Base-by-base conservation (phyloP, 2,888 invertebrate species). In the Drosophila prolongata region DNA sequence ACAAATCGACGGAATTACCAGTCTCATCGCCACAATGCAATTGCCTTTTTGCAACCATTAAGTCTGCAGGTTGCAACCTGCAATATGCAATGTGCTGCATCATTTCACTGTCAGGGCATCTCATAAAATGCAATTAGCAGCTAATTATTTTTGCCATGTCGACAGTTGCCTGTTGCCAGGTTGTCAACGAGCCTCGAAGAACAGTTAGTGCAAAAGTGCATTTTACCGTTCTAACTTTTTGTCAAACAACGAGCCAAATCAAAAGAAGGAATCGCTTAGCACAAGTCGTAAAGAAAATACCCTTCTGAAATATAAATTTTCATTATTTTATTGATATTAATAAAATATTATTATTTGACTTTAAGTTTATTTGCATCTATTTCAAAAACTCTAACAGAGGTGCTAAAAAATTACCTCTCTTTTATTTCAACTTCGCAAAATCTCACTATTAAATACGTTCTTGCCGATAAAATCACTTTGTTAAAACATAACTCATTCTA, bases 131-230 rank as follows among this genome's bases (percentile, higher is more conserved):
- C 79, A 83, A 83, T 83, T 83, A 83, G 81, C 74, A 52, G 74
- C 85, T 85, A 79, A 83, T 83, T 81, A 84, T 84, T 60, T 71
- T 38, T 65, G 69, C 64, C 67, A 76, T 82, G 79, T 78, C 70
- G 55, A 52, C 60, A 43, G 50, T 24, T 35, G 54, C 44, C 27
- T 34, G 30, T 30, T 53, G 66, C 46, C 55, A 47, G 43, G 65
- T 74, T 86, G 76, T 80, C 84, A 73, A 65, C 82, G 38, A 56
- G 56, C 49, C 47, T 44, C 35, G 27, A 35, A 35, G 44, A 70
- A 85, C 87, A 77, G 87, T 83, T 82, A 85, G 68, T 64, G 56
- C 57, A 57, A 72, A 56, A 56, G 62, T 65, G 65, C 56, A 52
- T 50, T 67, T 76, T 84, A 73, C 87, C 85, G 87, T 81, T 86